Conservation (phyloP, 2,797 vertebrate species). For the Macrochelys suwanniensis region DNA sequence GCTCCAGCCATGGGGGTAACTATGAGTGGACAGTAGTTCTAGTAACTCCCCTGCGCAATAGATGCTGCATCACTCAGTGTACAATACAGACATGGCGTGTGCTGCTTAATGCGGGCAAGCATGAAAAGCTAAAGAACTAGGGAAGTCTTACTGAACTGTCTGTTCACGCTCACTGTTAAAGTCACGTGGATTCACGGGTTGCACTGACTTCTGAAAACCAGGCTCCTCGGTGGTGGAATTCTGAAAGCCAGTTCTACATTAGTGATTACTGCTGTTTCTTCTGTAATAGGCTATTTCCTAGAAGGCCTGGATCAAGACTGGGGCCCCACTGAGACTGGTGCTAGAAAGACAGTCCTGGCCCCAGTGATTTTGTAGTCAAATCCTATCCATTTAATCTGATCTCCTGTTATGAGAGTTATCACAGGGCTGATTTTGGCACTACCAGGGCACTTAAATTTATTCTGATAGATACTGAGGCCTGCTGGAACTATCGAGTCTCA, state of each 20-base stretch:
- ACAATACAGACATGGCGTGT: background rate
- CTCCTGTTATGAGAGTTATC: background rate
- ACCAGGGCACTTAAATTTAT: background rate
- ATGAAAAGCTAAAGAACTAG: background rate
- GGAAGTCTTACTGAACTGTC: background rate
- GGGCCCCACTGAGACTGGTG: background rate
- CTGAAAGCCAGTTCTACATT: background rate
- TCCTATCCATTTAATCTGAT: background rate
- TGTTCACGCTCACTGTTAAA: background rate
- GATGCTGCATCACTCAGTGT: background rate
- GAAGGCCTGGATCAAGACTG: background rate
- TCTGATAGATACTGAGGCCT: background rate
- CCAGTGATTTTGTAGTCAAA: background rate
- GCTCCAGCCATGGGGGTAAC: slow-evolving; percentile 91
- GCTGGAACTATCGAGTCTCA: rapidly evolving
- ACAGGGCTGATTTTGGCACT: background rate
- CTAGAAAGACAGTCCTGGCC: background rate
- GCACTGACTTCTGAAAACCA: background rate
- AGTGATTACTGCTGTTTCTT: background rate
- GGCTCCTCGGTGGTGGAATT: background rate
- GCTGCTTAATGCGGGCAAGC: background rate
- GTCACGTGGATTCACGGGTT: background rate
- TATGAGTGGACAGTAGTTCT: background rate
- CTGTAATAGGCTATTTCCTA: background rate
- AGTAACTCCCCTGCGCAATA: background rate